phyloP scores from a whole-genome alignment of 2,888 invertebrate species.

The Thelaira solivaga region DNA sequence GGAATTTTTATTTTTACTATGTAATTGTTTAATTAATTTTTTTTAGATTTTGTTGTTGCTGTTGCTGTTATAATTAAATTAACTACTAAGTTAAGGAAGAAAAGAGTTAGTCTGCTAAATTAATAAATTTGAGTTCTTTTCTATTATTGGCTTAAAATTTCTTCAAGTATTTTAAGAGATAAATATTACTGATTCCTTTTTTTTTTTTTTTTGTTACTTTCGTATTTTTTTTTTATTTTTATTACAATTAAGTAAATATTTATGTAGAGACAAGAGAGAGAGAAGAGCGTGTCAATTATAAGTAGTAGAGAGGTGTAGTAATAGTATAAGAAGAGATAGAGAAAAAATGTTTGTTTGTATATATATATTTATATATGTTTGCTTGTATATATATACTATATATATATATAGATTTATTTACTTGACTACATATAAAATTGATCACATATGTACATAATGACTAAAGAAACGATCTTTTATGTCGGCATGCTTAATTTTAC shows the following conservation, averaged over 20 bases:
- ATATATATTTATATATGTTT: slow-evolving; percentile 55
- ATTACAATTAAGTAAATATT: slow-evolving; percentile 20
- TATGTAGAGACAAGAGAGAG: slow-evolving; percentile 18
- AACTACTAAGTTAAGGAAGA: slow-evolving; percentile 56
- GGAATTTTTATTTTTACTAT: slow-evolving; percentile 39
- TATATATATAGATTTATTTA: slow-evolving; percentile 62
- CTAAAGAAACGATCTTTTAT: slow-evolving; percentile 78
- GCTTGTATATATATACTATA: slow-evolving; percentile 74
- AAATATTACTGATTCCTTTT: too few species aligned
- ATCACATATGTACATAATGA: slow-evolving; percentile 78
- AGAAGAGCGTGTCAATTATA: slow-evolving; percentile 28
- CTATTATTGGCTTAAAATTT: slow-evolving; percentile 47
- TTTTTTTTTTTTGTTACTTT: too few species aligned
- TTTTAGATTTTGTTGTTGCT: too few species aligned
- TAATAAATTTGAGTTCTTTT: slow-evolving; percentile 5
- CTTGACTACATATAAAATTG: slow-evolving; percentile 75
- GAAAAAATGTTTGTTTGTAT: slow-evolving; percentile 11
- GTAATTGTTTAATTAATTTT: slow-evolving; percentile 18
- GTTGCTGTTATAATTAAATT: slow-evolving; percentile 39
- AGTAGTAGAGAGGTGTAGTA: slow-evolving; percentile 29
- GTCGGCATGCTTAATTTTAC: slow-evolving; percentile 80
- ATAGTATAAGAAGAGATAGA: slow-evolving; percentile 9
- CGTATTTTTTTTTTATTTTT: neutral
- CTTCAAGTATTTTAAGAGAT: slow-evolving; percentile 33
- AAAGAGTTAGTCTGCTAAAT: slow-evolving; percentile 14